Base-by-base conservation (phyloP, 2,888 invertebrate species). In the Drosophila helvetica region DNA sequence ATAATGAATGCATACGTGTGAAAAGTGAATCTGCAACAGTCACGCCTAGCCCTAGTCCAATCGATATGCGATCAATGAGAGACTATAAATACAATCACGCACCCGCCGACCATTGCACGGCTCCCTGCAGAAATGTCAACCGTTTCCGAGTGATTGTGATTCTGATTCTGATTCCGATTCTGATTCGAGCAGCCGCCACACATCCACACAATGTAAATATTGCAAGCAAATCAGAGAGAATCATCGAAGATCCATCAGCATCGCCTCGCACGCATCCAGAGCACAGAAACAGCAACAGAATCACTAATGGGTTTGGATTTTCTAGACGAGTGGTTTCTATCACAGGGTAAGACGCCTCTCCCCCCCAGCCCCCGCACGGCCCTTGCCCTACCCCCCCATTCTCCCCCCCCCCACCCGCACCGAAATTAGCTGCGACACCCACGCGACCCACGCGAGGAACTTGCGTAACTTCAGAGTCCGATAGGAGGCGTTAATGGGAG, bases 271-370 rank as follows among this genome's bases (percentile, higher is more conserved):
- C 18, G 42, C 59, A 48, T 50, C 48, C 38, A 38, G 38, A 48
- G 22, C 17, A 70, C 66, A 53, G 57, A 27, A 55, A 54, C 66
- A 69, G 63, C 65, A 48, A 64, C 55, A 63, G 71, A 70, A 51
- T 68, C 77, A 67, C 77, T 74, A 81, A 86, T 86, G 86, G 84
- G 84, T 84, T 88, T 91, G 90, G 91, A 91, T 89, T 91, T 91
- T 90, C 88, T 91, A 80, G 91, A 91, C 79, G 91, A 91, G 82
- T 91, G 91, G 91, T 91, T 91, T 87, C 86, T 91, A 87, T 91
- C 90, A 76, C 91, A 91, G 91, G 91, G 91, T 91, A 91, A 91
- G 86, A 72, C 67, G 52, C 19, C 60, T 60, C 50, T 62, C 43
- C 47, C 51, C 19, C 46, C 38, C n/a, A n/a, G n/a, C n/a, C n/a